Percentiles rank a stretch among this genome's conserved stretches.
These are phyloP conservation scores for Ploceus nigricollis DNA, from an alignment of 2,113 vertebrate species.

Conservation along the genomic window DNA sequence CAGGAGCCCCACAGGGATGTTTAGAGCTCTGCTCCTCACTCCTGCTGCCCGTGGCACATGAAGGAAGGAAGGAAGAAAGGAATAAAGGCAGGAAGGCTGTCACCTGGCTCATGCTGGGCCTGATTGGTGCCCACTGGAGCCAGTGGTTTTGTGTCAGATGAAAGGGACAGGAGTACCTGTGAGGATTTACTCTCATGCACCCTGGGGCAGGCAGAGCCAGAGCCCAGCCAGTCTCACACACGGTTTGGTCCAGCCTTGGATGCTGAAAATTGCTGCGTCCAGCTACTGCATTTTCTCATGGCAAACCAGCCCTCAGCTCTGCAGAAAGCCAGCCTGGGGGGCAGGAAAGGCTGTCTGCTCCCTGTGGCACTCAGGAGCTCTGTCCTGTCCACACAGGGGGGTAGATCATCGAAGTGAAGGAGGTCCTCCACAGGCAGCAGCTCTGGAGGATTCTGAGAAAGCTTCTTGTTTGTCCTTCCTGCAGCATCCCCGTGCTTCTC, in stretches of 20 bases:
- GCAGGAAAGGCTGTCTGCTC: neutral
- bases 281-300: neutral
- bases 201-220: neutral
- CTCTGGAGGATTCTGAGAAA: neutral
- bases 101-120: neutral
- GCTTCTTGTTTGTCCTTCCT: neutral
- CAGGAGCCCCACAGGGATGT: neutral
- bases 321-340: fast-evolving
- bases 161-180: neutral
- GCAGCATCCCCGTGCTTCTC: neutral
- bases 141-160: neutral
- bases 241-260: neutral
- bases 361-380: neutral
- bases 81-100: neutral
- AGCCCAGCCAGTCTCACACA: neutral
- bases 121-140: neutral
- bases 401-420: neutral
- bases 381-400: neutral
- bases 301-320: neutral
- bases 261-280: neutral
- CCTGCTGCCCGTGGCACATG: neutral
- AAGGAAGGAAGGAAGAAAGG: neutral
- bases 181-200: neutral
- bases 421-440: neutral
- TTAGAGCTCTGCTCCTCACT: neutral